phyloP scores from a whole-genome alignment of 2,797 vertebrate species.

The Cygnus olor region DNA sequence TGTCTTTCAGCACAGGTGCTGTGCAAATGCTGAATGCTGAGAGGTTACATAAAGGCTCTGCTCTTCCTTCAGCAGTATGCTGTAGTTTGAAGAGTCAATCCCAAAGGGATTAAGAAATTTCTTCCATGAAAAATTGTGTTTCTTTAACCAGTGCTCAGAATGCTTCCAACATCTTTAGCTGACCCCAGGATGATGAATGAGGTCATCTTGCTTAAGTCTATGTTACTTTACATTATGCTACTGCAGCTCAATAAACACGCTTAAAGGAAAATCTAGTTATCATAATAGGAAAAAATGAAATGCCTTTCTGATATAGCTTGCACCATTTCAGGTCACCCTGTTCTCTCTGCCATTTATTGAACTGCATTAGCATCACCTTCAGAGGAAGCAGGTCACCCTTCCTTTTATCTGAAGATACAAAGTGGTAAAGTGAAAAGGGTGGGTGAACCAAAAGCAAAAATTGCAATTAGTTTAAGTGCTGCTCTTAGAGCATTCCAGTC shows the following conservation, averaged over 20 bases:
- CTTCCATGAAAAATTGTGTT: background rate
- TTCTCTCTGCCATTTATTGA: conserved; percentile 51
- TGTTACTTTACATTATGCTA: conserved; percentile 47
- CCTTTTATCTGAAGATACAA: conserved; percentile 5
- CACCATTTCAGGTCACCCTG: conserved; percentile 15
- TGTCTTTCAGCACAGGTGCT: background rate
- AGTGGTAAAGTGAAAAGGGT: conserved; percentile 21
- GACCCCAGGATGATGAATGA: conserved; percentile 45
- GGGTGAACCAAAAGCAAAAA: conserved; percentile 46
- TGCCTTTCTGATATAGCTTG: conserved; percentile 34
- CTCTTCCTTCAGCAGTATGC: background rate
- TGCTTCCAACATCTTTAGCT: background rate
- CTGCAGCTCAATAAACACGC: conserved; percentile 37
- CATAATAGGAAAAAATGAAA: conserved; percentile 59
- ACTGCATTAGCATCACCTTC: conserved; percentile 57
- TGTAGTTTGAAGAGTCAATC: background rate
- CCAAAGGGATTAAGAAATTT: conserved; percentile 14
- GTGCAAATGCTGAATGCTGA: background rate
- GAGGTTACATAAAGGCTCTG: background rate
- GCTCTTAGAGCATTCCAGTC: conserved; percentile 1
- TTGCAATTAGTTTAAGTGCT: conserved; percentile 57
- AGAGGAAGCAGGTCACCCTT: conserved; percentile 34
- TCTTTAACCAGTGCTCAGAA: background rate
- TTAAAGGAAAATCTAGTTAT: conserved; percentile 52
- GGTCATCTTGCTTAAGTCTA: conserved; percentile 36